A percentile compares a stretch with the other conserved stretches of the same genome.
Conservation (phyloP, 2,113 vertebrate species). For the Meleagris gallopavo region DNA sequence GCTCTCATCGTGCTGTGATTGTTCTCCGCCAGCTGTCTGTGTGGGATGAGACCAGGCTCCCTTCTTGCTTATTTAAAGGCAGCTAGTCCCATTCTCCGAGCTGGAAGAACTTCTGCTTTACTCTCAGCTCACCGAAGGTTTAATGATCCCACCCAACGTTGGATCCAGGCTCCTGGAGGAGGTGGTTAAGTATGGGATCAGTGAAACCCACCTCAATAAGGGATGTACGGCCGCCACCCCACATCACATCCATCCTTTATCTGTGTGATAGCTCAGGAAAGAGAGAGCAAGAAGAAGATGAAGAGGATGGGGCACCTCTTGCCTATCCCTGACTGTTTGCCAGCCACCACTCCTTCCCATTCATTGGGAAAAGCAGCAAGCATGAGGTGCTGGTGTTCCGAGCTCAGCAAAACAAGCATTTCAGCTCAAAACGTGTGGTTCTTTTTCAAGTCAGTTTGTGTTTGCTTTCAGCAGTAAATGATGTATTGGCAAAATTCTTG, state of each 20-base stretch:
- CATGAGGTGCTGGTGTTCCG: not conserved
- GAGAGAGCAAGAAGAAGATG: rapidly evolving
- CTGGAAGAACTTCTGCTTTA: not conserved
- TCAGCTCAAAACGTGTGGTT: not conserved
- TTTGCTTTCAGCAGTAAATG: not conserved
- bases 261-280: not conserved
- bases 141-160: rapidly evolving
- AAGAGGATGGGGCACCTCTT: not conserved
- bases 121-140: not conserved
- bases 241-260: not conserved
- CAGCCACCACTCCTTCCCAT: not conserved
- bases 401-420: not conserved
- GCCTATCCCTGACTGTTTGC: not conserved
- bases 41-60: not conserved
- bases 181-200: not conserved
- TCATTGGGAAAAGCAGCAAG: not conserved
- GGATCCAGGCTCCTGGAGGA: not conserved
- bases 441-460: not conserved
- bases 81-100: not conserved
- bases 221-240: not conserved
- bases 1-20: not conserved
- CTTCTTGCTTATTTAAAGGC: not conserved
- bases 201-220: not conserved
- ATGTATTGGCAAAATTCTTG: not conserved
- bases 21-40: not conserved